Conservation (phyloP, 2,888 invertebrate genomes). For the Lutraria lutraria region DNA sequence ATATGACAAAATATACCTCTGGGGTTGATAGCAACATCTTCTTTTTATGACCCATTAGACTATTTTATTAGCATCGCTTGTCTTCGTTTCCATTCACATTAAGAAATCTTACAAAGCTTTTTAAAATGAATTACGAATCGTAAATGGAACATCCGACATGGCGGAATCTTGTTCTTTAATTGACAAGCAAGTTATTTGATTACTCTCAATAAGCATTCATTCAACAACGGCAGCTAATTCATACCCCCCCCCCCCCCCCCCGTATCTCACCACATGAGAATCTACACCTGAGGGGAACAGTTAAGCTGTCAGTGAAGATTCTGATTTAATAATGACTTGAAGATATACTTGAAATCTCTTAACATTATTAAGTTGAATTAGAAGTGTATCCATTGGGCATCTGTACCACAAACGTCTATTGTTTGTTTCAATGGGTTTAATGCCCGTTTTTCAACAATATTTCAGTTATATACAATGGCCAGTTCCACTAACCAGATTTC, state of each 20-base stretch:
- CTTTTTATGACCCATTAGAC: conserved; percentile 32
- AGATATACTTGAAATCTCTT: background rate
- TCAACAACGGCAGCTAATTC: background rate
- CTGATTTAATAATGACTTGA: conserved; percentile 19
- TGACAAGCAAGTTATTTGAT: conserved; percentile 18
- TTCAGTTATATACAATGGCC: too few species aligned
- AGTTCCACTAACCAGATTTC: too few species aligned
- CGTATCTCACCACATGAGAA: background rate
- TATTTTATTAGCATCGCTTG: conserved; percentile 25
- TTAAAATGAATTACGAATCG: conserved; percentile 10
- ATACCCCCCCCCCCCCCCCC: background rate
- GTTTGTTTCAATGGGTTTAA: background rate
- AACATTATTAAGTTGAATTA: background rate
- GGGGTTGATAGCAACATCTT: conserved; percentile 17
- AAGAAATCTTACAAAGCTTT: conserved; percentile 32
- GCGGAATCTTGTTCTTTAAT: conserved; percentile 15
- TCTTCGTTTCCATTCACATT: conserved; percentile 13
- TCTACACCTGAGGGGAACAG: background rate
- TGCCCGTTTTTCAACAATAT: background rate
- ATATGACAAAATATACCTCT: background rate
- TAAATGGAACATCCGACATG: conserved; percentile 2
- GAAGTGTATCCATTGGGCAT: background rate
- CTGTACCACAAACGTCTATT: background rate
- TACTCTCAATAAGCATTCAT: conserved; percentile 11
- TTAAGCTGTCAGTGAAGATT: background rate